phyloP scores from a whole-genome alignment of 30 jellyfish, hydroid and myxozoan species.

The Cassiopea andromeda region DNA sequence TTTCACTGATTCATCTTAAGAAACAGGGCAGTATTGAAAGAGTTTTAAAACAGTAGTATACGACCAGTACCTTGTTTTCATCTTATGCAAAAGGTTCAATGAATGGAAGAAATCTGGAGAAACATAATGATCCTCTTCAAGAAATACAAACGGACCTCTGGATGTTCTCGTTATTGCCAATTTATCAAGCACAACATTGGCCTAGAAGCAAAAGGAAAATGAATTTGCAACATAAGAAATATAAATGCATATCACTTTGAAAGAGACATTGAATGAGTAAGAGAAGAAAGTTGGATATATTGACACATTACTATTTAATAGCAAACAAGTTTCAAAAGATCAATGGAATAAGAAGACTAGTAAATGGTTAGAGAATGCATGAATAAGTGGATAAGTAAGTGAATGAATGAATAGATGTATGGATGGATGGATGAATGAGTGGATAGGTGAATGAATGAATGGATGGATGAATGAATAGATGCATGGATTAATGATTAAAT shows the following conservation, averaged over 20 bases:
- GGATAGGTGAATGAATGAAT: constrained; percentile 26
- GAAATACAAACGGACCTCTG: constrained; percentile 83
- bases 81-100: constrained; percentile 36
- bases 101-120: constrained; percentile 89
- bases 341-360: not conserved
- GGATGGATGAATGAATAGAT: constrained; percentile 23
- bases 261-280: too few species aligned
- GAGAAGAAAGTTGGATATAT: too few species aligned
- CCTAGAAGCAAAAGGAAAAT: constrained; percentile 27
- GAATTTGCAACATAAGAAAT: not conserved
- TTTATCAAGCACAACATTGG: constrained; percentile 82
- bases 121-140: constrained; percentile 96
- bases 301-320: not conserved
- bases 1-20: too few species aligned
- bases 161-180: constrained; percentile 72
- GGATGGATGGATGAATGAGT: constrained; percentile 28
- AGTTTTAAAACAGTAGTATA: too few species aligned
- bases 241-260: too few species aligned
- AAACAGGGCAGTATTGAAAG: too few species aligned
- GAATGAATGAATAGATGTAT: not conserved
- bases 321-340: not conserved
- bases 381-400: not conserved
- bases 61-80: constrained; percentile 18
- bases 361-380: not conserved
- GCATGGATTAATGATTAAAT: not conserved